These are phyloP conservation scores for Xanthia icteritia DNA, from an alignment of 2,888 invertebrate genomes.

Conservation along the genomic window DNA sequence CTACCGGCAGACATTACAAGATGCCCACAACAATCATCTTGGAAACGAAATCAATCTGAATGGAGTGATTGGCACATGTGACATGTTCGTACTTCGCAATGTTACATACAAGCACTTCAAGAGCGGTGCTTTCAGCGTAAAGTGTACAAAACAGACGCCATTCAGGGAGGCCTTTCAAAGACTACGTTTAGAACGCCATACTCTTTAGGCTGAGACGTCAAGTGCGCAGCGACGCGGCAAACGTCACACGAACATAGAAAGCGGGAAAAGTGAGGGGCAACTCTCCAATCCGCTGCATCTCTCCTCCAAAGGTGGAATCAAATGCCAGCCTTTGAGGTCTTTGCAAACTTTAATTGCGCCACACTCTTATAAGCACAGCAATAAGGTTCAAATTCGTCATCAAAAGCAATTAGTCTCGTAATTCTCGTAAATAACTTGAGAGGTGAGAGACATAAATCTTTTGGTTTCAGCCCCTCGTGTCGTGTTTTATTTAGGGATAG, in stretches of 20 bases:
- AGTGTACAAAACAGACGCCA: slow-evolving; percentile 37
- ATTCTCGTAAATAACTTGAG: slow-evolving; percentile 73
- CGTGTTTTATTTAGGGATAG: slow-evolving; percentile 72
- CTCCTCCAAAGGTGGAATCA: slow-evolving; percentile 51
- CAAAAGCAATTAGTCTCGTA: slow-evolving; percentile 73
- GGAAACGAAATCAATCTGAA: not conserved
- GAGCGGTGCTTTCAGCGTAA: slow-evolving; percentile 23
- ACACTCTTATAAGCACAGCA: slow-evolving; percentile 56
- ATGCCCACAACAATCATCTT: not conserved
- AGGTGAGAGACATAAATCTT: slow-evolving; percentile 77
- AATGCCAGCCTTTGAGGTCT: slow-evolving; percentile 66
- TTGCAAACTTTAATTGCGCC: slow-evolving; percentile 64
- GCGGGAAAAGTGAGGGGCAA: slow-evolving; percentile 49
- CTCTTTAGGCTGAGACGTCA: slow-evolving; percentile 31
- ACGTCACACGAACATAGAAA: slow-evolving; percentile 43
- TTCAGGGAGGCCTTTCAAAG: slow-evolving; percentile 58
- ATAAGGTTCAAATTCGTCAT: slow-evolving; percentile 70
- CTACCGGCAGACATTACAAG: not conserved
- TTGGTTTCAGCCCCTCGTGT: slow-evolving; percentile 70
- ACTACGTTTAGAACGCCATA: slow-evolving; percentile 41
- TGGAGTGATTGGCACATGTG: not conserved
- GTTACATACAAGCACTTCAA: not conserved
- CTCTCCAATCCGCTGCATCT: slow-evolving; percentile 55
- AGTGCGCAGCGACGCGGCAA: slow-evolving; percentile 48
- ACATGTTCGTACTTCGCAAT: not conserved